phyloP scores from a whole-genome alignment of 2,113 vertebrate genomes.

The Actenoides lindsayi region DNA sequence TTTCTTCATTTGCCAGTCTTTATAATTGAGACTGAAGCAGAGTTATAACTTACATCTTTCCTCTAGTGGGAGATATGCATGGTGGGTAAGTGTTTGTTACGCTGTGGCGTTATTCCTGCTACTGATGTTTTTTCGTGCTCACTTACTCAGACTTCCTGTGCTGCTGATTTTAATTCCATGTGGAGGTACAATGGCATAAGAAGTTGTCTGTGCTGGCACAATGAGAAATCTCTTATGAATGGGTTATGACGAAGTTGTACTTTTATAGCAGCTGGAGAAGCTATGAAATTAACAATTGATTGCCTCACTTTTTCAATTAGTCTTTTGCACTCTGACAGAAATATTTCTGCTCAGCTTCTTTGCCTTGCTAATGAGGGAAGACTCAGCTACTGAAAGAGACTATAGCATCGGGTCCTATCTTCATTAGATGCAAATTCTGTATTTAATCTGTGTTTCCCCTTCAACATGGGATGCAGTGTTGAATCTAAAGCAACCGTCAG shows the following conservation, averaged over 20 bases:
- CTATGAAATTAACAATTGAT: slow-evolving; percentile 6
- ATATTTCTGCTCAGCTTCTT: not conserved
- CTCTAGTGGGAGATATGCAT: not conserved
- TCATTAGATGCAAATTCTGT: not conserved
- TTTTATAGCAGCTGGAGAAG: not conserved
- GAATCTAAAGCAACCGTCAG: not conserved
- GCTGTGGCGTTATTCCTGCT: not conserved
- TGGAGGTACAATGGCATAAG: not conserved
- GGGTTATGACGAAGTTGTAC: not conserved
- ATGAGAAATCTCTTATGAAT: slow-evolving; percentile 3
- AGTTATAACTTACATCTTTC: slow-evolving; percentile 3
- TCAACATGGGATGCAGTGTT: not conserved
- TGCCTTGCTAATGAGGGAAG: not conserved
- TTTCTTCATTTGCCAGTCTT: not conserved
- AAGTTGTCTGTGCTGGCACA: not conserved
- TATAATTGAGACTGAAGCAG: not conserved
- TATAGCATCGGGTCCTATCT: not conserved
- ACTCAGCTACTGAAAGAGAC: not conserved
- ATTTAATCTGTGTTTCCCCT: not conserved
- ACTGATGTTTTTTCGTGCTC: not conserved
- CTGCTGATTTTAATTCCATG: not conserved
- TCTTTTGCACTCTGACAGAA: not conserved
- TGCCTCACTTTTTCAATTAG: slow-evolving; percentile 3
- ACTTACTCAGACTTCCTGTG: slow-evolving; percentile 16
- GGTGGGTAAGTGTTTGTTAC: not conserved